Evolutionary conservation across 2,113 vertebrate species (phyloP).

Genomic region (Sylvia atricapilla): DNA sequence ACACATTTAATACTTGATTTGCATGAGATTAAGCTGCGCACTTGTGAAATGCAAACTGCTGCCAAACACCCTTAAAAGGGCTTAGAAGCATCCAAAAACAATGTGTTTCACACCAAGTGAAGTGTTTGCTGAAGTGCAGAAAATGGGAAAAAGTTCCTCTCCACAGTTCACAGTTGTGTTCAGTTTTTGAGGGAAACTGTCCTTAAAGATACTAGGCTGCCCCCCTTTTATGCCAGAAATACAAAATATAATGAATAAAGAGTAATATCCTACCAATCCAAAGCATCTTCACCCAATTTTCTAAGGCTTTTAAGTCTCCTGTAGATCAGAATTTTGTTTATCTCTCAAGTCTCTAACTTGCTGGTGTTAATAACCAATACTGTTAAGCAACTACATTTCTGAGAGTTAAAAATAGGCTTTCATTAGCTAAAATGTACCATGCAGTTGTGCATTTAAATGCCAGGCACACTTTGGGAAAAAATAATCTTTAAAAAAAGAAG

Average conservation of each 20-base stretch:
- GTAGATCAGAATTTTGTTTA: not conserved
- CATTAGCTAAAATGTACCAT: not conserved
- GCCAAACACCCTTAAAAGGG: not conserved
- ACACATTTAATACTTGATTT: not conserved
- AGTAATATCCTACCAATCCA: not conserved
- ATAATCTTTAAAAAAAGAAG: not conserved
- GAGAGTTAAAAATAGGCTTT: not conserved
- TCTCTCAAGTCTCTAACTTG: not conserved
- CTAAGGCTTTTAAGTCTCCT: not conserved
- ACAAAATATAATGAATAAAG: not conserved
- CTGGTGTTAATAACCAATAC: not conserved
- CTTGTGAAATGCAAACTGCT: not conserved
- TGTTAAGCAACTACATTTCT: not conserved
- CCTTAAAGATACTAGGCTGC: not conserved
- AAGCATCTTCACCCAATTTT: not conserved
- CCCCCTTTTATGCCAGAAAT: not conserved
- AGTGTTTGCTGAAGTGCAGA: not conserved
- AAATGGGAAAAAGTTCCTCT: not conserved
- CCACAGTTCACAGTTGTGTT: not conserved
- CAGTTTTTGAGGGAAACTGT: not conserved
- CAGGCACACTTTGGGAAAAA: not conserved
- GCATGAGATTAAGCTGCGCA: not conserved
- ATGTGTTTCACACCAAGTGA: not conserved
- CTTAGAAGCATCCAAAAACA: not conserved
- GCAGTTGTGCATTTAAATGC: not conserved